Base-by-base conservation (phyloP, 92 coral and sea anemone genomes). In the Galaxea fascicularis region DNA sequence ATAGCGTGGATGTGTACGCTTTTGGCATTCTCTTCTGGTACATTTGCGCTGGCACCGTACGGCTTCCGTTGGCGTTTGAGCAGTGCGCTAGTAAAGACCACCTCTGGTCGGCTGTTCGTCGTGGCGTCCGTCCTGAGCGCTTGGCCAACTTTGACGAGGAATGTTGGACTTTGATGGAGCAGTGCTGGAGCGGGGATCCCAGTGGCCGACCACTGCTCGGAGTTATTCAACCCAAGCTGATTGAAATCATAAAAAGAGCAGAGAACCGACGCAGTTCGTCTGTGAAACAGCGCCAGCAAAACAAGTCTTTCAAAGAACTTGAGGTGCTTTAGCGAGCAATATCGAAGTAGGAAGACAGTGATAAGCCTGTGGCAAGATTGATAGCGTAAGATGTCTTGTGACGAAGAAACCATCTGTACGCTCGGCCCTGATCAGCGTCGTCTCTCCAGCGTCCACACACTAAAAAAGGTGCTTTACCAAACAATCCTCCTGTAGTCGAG, bases 11-110 rank as follows among this genome's bases (percentile, higher is more conserved):
- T 54, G 98, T 97, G 35, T 97, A 97, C 78, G 99, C 99, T 3
- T 95, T 97, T 76, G 99, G 99, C 13, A 91, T 97, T 77, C 95
- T 97, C 31, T 95, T 97, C 88, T 97, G 99, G 99, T 97, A 97
- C 74, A 90, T 97, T 54, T 97, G 99, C 64, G 98, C 99, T 4
- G 99, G 99, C 11, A 95, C 95, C 27, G 98, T 97, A 0, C 93
- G 99, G 14, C 93, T 97, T 30, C 99, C 99, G 46, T 86, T 93
- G 72, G 96, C 95, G 30, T 97, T 97, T 64, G 99, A 97, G 74
- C 99, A 97, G 76, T 97, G 99, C 66, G 96, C 97, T 4, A 97
- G 99, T 44, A 97, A 97, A 71, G 99, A 97, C 75, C 99, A 97
- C 82, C 84, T 97, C 65, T 97, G 99, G 99, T 92, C 95, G 53